Evolutionary conservation across 2,888 invertebrate species (phyloP).

Genomic region (Spialia ferax): DNA sequence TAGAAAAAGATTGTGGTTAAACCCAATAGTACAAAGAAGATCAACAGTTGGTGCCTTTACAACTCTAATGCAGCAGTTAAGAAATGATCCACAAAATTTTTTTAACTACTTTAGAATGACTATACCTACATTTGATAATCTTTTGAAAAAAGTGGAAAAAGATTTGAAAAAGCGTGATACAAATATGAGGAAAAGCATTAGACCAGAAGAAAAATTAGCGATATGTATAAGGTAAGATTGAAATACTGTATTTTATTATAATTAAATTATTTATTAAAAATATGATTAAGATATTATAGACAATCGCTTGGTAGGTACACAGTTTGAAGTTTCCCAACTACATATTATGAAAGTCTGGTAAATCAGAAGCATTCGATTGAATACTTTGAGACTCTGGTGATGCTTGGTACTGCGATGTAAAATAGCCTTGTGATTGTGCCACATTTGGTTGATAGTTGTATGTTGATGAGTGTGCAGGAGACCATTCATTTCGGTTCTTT

Average conservation of each 20-base stretch:
- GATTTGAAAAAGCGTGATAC: slow-evolving; percentile 49
- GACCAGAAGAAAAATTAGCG: slow-evolving; percentile 49
- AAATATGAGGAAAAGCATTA: slow-evolving; percentile 49
- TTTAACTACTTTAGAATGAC: slow-evolving; percentile 48
- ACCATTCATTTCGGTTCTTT: slow-evolving; percentile 18
- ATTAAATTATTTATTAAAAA: slow-evolving; percentile 42
- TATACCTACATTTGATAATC: slow-evolving; percentile 43
- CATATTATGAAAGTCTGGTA: slow-evolving; percentile 48
- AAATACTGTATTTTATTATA: slow-evolving; percentile 40
- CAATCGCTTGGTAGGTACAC: slow-evolving; percentile 43
- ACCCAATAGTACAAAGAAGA: slow-evolving; percentile 48
- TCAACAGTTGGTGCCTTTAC: slow-evolving; percentile 46
- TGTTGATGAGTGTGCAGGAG: slow-evolving; percentile 46
- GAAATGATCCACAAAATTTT: slow-evolving; percentile 45
- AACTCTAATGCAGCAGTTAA: slow-evolving; percentile 46
- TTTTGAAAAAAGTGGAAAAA: slow-evolving; percentile 44
- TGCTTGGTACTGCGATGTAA: slow-evolving; percentile 42
- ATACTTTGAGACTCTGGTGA: slow-evolving; percentile 46
- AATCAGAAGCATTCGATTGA: slow-evolving; percentile 49
- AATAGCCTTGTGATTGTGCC: slow-evolving; percentile 45
- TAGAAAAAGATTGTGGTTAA: slow-evolving; percentile 49
- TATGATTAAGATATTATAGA: slow-evolving; percentile 38
- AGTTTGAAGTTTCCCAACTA: slow-evolving; percentile 43
- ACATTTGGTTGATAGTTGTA: slow-evolving; percentile 42
- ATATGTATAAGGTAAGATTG: slow-evolving; percentile 48